Evolutionary conservation across 2,888 invertebrate species (phyloP), one percentile per base, ranked within the genome.

Genomic region (Campopleginae sp.): DNA sequence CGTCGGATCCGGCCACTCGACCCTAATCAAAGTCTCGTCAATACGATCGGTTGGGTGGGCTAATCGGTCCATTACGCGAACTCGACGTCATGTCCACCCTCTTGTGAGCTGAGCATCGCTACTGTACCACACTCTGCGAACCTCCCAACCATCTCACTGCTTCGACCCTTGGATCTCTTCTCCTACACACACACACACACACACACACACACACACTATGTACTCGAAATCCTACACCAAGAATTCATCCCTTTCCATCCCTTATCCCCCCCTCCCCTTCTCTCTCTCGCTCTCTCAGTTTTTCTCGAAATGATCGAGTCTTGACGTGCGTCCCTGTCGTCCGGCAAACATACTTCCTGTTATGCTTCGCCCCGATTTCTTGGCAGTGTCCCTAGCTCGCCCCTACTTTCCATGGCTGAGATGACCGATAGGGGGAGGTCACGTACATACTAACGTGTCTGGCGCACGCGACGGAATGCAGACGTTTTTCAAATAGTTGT

Each of bases 1-100:
- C 91, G 90, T 92, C 93, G 93, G 91, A 93, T 93, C 91, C 89
- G 91, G 90, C 93, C 92, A 93, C 93, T 93, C 93, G 93, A 93
- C 93, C 93, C 93, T 92, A 93, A 93, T 93, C 93, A 93, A 93
- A 93, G 93, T 93, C 93, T 93, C 93, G 93, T 93, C 93, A 93
- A 93, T 93, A 88, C 91, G 92, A 93, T 93, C 92, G 91, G 85
- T 81, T 90, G 90, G 92, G 91, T 90, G 91, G 93, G 92, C 92
- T 93, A 93, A 93, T 94, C 93, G 93, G 90, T 92, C 93, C 93
- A 93, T 93, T 93, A 93, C 93, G 91, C 90, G 92, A 89, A 88
- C 90, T 89, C 87, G 90, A 91, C 89, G 90, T 91, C 76, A 70
- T 92, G 93, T 93, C 92, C 92, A 66, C 92, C 92, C 91, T 89